Evolutionary conservation across 2,113 vertebrate genomes (phyloP).

Genomic region (Bucco capensis): DNA sequence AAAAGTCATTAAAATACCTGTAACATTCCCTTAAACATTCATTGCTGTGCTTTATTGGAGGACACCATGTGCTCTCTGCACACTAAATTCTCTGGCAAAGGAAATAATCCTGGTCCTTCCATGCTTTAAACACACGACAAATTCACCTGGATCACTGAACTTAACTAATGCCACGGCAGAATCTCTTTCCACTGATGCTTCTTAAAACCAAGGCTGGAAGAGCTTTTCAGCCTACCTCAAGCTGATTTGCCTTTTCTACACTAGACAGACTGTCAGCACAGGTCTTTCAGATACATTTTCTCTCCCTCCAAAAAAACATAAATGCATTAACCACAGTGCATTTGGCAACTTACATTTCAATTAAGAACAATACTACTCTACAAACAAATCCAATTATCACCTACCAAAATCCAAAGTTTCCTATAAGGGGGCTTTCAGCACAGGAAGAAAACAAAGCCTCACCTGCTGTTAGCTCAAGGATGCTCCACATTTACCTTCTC

Average conservation of each 20-base stretch:
- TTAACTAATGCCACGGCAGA: not conserved
- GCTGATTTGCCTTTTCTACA: not conserved
- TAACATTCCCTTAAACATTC: not conserved
- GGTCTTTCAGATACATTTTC: not conserved
- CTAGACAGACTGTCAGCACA: not conserved
- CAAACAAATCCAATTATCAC: not conserved
- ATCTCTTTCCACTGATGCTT: not conserved
- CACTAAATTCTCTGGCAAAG: not conserved
- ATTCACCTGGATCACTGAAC: not conserved
- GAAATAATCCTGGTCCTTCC: not conserved
- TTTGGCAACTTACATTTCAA: not conserved
- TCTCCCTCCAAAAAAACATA: not conserved
- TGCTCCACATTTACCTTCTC: not conserved
- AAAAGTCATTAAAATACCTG: not conserved
- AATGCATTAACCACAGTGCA: not conserved
- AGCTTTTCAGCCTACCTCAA: not conserved
- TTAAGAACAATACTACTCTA: not conserved
- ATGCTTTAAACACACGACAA: not conserved
- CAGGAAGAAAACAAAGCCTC: not conserved
- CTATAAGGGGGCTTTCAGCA: not conserved
- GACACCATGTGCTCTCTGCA: not conserved
- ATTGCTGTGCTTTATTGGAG: not conserved
- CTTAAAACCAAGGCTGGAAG: constrained; percentile 26
- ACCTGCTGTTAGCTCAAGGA: not conserved
- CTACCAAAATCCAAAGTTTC: not conserved